A percentile compares a stretch with the other conserved stretches of the same genome.
phyloP scores from a whole-genome alignment of 2,888 invertebrate genomes.

The Macropis europaea region DNA sequence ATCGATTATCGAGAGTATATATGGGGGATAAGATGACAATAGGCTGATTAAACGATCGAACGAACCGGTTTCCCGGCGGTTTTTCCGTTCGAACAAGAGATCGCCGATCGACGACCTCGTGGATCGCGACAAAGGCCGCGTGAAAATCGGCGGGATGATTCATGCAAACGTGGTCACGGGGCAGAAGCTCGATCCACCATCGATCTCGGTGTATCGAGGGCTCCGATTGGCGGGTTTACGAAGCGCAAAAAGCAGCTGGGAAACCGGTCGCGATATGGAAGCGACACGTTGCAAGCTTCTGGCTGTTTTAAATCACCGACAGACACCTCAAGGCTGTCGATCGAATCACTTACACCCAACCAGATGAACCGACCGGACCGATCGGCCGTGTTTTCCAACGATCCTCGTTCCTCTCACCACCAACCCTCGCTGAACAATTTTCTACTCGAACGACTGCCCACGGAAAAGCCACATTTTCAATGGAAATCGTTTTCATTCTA shows the following conservation, averaged over 20 bases:
- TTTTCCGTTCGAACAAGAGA: constrained; percentile 30
- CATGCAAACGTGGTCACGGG: constrained; percentile 21
- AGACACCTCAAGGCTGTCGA: constrained; percentile 76
- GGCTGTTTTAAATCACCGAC: constrained; percentile 75
- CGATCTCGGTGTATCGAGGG: constrained; percentile 33
- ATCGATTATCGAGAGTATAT: too few relatives aligned
- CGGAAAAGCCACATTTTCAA: too few relatives aligned
- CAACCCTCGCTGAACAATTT: too few relatives aligned
- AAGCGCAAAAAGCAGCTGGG: constrained; percentile 51
- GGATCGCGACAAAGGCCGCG: constrained; percentile 20
- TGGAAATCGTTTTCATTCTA: too few relatives aligned
- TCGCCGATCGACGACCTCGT: constrained; percentile 39
- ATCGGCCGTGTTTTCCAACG: too few relatives aligned
- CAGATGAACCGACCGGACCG: too few relatives aligned
- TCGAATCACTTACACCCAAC: too few relatives aligned
- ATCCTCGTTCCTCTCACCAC: too few relatives aligned
- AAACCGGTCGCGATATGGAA: constrained; percentile 43
- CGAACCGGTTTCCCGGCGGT: constrained; percentile 32
- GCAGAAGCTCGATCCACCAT: constrained; percentile 49
- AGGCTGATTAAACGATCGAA: too few relatives aligned
- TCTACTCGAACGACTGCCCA: too few relatives aligned
- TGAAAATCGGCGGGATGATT: constrained; percentile 41
- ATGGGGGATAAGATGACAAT: too few relatives aligned
- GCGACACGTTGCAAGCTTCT: constrained; percentile 65
- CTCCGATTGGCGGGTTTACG: constrained; percentile 49